phyloP scores from a whole-genome alignment of 1,140 invertebrate species.

The Glossosoma conforme region DNA sequence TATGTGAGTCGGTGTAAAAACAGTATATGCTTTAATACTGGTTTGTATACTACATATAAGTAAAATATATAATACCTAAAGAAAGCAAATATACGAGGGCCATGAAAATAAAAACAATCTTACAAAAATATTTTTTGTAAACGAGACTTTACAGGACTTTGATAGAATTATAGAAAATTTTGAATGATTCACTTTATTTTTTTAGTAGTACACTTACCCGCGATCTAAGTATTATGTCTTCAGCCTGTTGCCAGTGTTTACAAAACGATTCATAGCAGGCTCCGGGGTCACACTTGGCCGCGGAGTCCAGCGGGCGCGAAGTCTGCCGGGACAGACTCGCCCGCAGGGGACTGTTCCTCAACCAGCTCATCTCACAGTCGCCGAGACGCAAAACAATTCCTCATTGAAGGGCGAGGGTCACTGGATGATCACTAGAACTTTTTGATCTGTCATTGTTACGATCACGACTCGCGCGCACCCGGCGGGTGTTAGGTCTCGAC shows the following conservation, averaged over 20 bases:
- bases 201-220: no score
- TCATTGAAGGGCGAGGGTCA: neutral
- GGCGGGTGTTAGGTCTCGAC: neutral
- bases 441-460: constrained; percentile 4
- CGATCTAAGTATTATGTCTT: constrained; percentile 73
- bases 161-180: no score
- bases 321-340: constrained; percentile 51
- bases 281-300: constrained; percentile 56
- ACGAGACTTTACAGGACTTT: no score
- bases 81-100: no score
- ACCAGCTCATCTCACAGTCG: constrained; percentile 58
- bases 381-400: constrained; percentile 9
- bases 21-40: no score
- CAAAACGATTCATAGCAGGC: constrained; percentile 89
- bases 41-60: no score
- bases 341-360: constrained; percentile 55
- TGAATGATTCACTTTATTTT: no score
- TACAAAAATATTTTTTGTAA: no score
- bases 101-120: no score
- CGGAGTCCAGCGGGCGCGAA: constrained; percentile 35
- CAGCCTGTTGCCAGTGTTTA: constrained; percentile 90
- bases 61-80: no score
- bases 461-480: neutral
- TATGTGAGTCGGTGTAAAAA: no score
- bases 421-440: constrained; percentile 4